Conservation (phyloP, 2,888 invertebrate genomes). For the Alloplasta piceator region DNA sequence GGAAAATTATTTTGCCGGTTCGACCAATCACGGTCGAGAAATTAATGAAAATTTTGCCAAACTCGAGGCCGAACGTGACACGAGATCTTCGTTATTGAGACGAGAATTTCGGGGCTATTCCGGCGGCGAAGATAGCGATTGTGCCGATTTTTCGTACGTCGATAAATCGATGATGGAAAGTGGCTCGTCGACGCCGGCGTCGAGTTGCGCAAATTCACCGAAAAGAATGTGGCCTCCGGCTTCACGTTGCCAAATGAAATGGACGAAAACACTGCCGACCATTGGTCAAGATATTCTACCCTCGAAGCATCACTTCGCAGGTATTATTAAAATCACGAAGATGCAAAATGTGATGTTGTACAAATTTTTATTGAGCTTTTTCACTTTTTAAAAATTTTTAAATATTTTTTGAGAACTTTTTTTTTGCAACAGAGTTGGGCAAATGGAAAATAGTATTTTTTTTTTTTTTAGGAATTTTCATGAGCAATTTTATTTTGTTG, state of each 20-base stretch:
- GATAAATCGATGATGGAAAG: conserved; percentile 79
- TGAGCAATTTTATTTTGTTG: too few species aligned
- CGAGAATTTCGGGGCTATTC: conserved; percentile 85
- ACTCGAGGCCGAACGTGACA: conserved; percentile 76
- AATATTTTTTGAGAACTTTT: too few species aligned
- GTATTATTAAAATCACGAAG: conserved; percentile 67
- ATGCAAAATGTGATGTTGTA: conserved; percentile 16
- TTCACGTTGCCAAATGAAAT: conserved; percentile 82
- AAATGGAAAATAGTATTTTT: too few species aligned
- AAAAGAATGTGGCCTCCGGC: conserved; percentile 85
- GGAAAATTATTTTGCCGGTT: conserved; percentile 76
- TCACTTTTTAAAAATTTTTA: neutral
- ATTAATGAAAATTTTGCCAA: conserved; percentile 75
- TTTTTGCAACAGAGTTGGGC: too few species aligned
- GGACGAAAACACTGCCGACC: conserved; percentile 84
- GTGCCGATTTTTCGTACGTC: conserved; percentile 76
- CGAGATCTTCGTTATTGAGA: conserved; percentile 70
- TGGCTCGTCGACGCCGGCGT: conserved; percentile 86
- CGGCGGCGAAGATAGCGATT: conserved; percentile 86
- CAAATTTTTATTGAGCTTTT: conserved; percentile 9
- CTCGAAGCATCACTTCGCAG: conserved; percentile 80
- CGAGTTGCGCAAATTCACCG: conserved; percentile 87
- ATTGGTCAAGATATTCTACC: conserved; percentile 81
- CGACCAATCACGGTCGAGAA: conserved; percentile 72
- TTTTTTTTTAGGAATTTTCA: too few species aligned